phyloP scores from a whole-genome alignment of 1,140 invertebrate genomes.

The Trypoxylus dichotomus region DNA sequence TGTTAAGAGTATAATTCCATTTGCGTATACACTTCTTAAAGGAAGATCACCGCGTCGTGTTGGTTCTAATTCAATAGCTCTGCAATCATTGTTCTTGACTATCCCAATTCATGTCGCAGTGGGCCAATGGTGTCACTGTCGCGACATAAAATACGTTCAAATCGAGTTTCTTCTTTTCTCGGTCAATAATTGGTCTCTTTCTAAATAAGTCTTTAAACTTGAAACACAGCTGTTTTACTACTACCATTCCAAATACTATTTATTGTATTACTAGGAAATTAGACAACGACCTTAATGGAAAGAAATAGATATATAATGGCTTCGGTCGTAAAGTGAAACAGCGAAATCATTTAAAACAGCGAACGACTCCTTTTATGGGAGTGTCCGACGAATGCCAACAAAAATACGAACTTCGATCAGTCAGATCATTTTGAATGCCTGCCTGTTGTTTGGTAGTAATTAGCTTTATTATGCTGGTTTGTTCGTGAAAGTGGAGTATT shows the following conservation, averaged over 20 bases:
- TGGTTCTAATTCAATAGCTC: neutral
- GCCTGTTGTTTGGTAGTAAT: constrained; percentile 7
- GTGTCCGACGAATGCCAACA: neutral
- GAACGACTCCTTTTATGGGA: neutral
- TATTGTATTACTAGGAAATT: neutral
- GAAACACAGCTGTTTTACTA: constrained; percentile 6
- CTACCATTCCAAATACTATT: neutral
- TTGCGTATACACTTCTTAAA: neutral
- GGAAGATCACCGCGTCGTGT: neutral
- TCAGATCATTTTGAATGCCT: neutral
- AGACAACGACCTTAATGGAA: constrained; percentile 1
- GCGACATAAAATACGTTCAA: neutral
- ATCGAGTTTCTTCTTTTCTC: neutral
- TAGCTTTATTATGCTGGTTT: constrained; percentile 7
- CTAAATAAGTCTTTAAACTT: neutral
- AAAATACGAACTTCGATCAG: neutral
- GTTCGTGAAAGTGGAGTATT: constrained; percentile 9
- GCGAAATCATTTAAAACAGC: neutral
- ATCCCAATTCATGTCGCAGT: neutral
- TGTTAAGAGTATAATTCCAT: neutral
- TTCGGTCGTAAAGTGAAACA: neutral
- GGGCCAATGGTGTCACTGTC: neutral
- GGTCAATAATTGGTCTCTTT: neutral
- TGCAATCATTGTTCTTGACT: neutral
- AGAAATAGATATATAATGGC: neutral